Evolutionary conservation across 2,888 invertebrate genomes (phyloP).

Genomic region (Rhyacophila evoluta): DNA sequence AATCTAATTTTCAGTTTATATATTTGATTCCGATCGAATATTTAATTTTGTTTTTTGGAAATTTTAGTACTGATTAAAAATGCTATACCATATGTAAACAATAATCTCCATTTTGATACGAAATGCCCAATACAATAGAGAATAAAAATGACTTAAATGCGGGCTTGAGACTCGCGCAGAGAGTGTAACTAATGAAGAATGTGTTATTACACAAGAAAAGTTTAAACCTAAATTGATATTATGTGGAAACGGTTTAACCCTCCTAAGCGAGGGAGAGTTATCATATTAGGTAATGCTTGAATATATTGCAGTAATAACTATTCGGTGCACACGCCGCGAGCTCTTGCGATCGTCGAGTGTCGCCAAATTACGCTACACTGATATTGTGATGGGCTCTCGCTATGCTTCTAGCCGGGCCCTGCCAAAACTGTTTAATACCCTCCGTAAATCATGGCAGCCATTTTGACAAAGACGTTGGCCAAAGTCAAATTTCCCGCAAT

Average conservation of each 20-base stretch:
- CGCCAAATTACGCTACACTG: conserved; percentile 21
- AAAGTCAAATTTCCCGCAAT: not conserved
- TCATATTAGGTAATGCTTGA: conserved; percentile 11
- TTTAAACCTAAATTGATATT: too few species aligned
- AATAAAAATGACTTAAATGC: too few species aligned
- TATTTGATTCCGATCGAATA: too few species aligned
- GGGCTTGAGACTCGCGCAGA: too few species aligned
- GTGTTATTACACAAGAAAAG: too few species aligned
- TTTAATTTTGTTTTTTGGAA: too few species aligned
- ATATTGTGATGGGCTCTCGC: conserved; percentile 12
- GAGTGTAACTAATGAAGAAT: too few species aligned
- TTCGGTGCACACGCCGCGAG: conserved; percentile 9
- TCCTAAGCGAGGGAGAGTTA: conserved; percentile 1
- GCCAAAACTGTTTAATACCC: conserved; percentile 20
- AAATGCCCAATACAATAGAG: too few species aligned
- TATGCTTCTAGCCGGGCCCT: not conserved
- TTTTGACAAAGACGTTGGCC: conserved; percentile 5
- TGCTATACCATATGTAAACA: too few species aligned
- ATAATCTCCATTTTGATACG: too few species aligned
- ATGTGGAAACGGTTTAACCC: not conserved
- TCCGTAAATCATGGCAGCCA: not conserved
- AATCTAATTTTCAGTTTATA: too few species aligned
- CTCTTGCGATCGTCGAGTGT: not conserved
- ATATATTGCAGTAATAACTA: conserved; percentile 9
- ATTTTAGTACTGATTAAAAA: too few species aligned